Conservation (phyloP, 2,113 vertebrate genomes). For the Elaphurus davidianus region DNA sequence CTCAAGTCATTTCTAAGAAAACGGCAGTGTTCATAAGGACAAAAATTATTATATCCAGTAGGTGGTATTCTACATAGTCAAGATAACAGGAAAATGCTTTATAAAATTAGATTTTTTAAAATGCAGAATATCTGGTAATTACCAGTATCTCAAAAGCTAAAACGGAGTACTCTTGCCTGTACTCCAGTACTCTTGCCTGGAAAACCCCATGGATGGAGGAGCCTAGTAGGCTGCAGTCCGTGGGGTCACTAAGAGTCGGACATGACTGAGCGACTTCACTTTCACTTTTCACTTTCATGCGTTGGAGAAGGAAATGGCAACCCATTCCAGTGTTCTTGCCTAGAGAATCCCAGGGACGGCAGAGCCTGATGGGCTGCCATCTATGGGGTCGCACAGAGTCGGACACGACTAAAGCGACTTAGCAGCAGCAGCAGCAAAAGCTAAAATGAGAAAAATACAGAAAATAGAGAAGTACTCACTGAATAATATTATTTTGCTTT, state of each 20-base stretch:
- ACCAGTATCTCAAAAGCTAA: not conserved
- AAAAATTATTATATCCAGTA: not conserved
- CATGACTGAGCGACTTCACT: no score
- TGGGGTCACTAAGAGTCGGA: no score
- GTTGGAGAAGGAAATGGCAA: no score
- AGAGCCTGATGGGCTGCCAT: no score
- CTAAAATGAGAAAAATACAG: not conserved
- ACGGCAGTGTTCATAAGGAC: not conserved
- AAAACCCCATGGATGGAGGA: no score
- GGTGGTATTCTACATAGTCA: not conserved
- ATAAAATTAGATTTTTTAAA: not conserved
- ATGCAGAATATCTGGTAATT: not conserved
- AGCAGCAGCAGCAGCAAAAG: not conserved
- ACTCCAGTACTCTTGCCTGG: no score
- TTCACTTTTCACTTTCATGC: no score
- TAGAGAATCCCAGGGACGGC: no score
- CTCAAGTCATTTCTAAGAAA: not conserved
- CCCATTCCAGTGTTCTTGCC: no score
- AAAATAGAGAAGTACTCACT: not conserved
- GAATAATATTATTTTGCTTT: not conserved
- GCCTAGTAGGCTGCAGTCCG: no score
- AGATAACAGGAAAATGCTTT: not conserved
- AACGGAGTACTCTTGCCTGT: not conserved
- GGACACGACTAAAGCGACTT: no score
- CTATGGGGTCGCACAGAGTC: no score